phyloP scores from a whole-genome alignment of 2,888 invertebrate genomes.

The Drosophila vallismaia region DNA sequence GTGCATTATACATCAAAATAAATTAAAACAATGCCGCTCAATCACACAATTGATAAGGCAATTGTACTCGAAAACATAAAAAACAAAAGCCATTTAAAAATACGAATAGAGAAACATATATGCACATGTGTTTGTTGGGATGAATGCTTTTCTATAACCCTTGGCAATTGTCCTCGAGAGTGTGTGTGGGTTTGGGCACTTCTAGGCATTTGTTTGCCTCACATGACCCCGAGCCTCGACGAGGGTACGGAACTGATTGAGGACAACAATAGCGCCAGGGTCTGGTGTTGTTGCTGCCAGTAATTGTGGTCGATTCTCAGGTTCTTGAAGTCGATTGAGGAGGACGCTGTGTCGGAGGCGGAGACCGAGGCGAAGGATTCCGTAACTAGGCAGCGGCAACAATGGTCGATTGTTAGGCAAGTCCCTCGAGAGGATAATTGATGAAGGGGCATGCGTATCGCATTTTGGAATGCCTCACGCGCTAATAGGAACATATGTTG shows the following conservation, averaged over 20 bases:
- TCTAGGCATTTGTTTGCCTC: conserved; percentile 43
- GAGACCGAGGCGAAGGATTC: conserved; percentile 26
- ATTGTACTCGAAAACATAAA: conserved; percentile 50
- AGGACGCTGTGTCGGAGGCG: background rate
- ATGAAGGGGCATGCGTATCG: conserved; percentile 54
- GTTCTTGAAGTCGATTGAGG: background rate
- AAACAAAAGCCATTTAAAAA: conserved; percentile 30
- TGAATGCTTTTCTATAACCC: conserved; percentile 28
- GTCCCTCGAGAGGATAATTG: conserved; percentile 61
- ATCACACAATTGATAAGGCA: conserved; percentile 19
- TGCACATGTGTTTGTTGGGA: conserved; percentile 23
- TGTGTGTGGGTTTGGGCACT: conserved; percentile 39
- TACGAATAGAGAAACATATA: conserved; percentile 27
- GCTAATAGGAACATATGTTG: conserved; percentile 81
- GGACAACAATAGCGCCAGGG: conserved; percentile 70
- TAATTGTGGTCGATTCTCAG: conserved; percentile 61
- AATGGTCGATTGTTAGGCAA: conserved; percentile 69
- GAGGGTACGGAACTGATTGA: conserved; percentile 17
- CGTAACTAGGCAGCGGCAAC: conserved; percentile 49
- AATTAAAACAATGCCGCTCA: conserved; percentile 21
- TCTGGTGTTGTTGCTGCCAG: conserved; percentile 44
- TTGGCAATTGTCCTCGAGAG: conserved; percentile 28
- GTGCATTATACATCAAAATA: conserved; percentile 8
- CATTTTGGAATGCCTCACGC: conserved; percentile 71
- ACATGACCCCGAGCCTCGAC: conserved; percentile 47